Percentiles rank a stretch among this genome's conserved stretches.
phyloP scores from a whole-genome alignment of 2,797 vertebrate genomes.

The Melanotaenia parkinsoni region DNA sequence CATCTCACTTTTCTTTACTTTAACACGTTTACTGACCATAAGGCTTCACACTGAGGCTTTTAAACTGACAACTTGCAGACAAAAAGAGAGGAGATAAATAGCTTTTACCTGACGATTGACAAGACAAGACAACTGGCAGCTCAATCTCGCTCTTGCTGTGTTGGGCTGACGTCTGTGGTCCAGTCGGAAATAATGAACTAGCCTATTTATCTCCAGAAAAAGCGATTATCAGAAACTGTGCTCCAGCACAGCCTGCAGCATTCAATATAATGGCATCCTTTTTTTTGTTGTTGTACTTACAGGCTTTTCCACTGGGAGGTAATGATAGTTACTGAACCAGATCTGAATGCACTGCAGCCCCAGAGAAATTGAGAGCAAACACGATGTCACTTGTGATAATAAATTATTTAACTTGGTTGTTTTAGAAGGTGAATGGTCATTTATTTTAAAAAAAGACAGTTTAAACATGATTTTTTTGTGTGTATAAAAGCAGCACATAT shows the following conservation, averaged over 20 bases:
- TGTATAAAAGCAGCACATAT: neutral
- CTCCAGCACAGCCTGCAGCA: neutral
- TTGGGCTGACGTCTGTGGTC: neutral
- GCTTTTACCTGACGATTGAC: neutral
- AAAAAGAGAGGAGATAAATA: neutral
- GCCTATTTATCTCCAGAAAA: neutral
- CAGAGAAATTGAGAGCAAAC: neutral
- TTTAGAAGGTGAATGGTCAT: neutral
- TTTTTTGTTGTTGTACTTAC: neutral
- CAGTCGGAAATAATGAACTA: neutral
- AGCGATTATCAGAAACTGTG: neutral
- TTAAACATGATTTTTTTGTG: neutral
- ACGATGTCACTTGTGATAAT: neutral
- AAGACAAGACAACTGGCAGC: slow-evolving; percentile 4
- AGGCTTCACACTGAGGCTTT: neutral
- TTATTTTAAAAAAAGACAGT: neutral
- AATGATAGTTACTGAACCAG: neutral
- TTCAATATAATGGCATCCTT: neutral
- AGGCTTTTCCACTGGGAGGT: neutral
- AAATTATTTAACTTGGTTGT: neutral
- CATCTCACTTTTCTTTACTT: neutral
- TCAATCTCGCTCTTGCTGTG: neutral
- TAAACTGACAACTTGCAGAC: neutral
- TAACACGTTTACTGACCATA: neutral
- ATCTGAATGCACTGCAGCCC: neutral